These are phyloP conservation scores for Andrena marginata DNA, from an alignment of 2,888 invertebrate genomes.

Conservation along the genomic window DNA sequence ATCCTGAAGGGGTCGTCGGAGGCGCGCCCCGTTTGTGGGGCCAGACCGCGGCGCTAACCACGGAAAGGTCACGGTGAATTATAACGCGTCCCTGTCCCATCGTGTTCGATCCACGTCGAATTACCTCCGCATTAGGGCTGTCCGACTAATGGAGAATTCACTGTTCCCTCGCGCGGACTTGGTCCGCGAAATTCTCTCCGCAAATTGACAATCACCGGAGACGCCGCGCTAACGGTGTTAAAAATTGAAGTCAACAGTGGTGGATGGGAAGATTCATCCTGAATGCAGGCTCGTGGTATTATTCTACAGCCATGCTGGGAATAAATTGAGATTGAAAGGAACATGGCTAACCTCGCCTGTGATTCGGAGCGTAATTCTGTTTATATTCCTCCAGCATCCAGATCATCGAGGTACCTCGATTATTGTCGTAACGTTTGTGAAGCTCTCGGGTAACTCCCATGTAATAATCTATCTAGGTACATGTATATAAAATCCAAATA, in stretches of 20 bases:
- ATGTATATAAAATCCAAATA: too few relatives aligned
- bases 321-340: too few relatives aligned
- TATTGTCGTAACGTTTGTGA: too few relatives aligned
- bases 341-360: too few relatives aligned
- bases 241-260: not conserved
- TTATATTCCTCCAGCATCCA: too few relatives aligned
- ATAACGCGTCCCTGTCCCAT: slow-evolving; percentile 42
- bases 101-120: slow-evolving; percentile 29
- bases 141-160: not conserved
- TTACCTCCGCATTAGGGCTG: slow-evolving; percentile 27
- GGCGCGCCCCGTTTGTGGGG: slow-evolving; percentile 33
- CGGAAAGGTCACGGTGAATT: slow-evolving; percentile 59
- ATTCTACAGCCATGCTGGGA: not conserved
- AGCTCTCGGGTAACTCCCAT: too few relatives aligned
- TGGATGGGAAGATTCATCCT: not conserved
- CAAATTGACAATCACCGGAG: not conserved
- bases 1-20: not conserved
- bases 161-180: not conserved
- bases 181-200: not conserved
- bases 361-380: too few relatives aligned
- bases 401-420: too few relatives aligned
- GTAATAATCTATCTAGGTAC: too few relatives aligned
- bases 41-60: slow-evolving; percentile 48
- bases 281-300: not conserved
- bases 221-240: not conserved